phyloP scores from a whole-genome alignment of 2,888 invertebrate genomes.

The Hesperia comma region DNA sequence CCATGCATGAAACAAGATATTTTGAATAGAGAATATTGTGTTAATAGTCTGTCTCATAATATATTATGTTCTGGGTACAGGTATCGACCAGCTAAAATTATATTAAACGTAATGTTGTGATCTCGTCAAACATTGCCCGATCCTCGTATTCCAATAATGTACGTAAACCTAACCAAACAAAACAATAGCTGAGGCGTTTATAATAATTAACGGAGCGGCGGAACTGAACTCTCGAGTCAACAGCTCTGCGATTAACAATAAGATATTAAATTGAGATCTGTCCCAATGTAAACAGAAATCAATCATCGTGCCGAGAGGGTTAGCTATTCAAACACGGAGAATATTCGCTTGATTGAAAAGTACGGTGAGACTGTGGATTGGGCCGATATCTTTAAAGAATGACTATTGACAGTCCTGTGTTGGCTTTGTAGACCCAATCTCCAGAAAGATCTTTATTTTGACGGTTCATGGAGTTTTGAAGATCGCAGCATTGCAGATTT shows the following conservation, averaged over 20 bases:
- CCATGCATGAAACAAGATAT: background rate
- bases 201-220: slow-evolving; percentile 64
- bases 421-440: slow-evolving; percentile 3
- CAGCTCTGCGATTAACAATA: slow-evolving; percentile 76
- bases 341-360: slow-evolving; percentile 51
- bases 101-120: background rate
- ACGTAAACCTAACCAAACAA: slow-evolving; percentile 52
- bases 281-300: slow-evolving; percentile 80
- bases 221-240: slow-evolving; percentile 57
- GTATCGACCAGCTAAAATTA: too few relatives aligned
- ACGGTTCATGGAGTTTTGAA: too few relatives aligned
- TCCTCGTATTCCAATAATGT: slow-evolving; percentile 2
- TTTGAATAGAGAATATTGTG: too few relatives aligned
- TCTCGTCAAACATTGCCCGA: slow-evolving; percentile 8
- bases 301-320: slow-evolving; percentile 77
- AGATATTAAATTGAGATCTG: slow-evolving; percentile 77
- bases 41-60: too few relatives aligned
- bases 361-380: background rate
- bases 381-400: background rate
- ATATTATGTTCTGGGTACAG: too few relatives aligned
- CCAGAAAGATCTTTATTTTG: slow-evolving; percentile 25
- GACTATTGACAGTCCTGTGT: background rate
- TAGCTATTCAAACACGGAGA: slow-evolving; percentile 77
- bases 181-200: slow-evolving; percentile 65
- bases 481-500: too few relatives aligned